A percentile compares a stretch with the other conserved stretches of the same genome.
These are phyloP conservation scores for Parnassius apollo DNA, from an alignment of 2,888 invertebrate genomes.

Conservation along the genomic window DNA sequence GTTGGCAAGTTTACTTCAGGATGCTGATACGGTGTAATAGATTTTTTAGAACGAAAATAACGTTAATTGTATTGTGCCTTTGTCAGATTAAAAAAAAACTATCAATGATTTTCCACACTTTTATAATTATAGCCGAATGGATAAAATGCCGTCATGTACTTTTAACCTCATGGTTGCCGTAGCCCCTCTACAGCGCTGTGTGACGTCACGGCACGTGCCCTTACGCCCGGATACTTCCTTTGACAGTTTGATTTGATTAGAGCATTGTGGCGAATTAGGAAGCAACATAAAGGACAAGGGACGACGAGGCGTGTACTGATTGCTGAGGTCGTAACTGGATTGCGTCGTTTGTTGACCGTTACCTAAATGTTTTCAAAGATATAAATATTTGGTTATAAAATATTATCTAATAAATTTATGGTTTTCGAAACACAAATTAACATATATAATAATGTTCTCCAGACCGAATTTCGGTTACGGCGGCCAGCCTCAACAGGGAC, in stretches of 20 bases:
- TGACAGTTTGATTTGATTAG: slow-evolving; percentile 29
- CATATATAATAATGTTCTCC: no score
- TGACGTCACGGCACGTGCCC: slow-evolving; percentile 26
- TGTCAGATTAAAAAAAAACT: no score
- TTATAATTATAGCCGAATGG: background rate
- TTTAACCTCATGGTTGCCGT: slow-evolving; percentile 1
- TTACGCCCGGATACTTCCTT: slow-evolving; percentile 27
- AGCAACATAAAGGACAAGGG: slow-evolving; percentile 15
- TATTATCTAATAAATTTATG: no score
- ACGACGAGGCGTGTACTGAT: slow-evolving; percentile 18
- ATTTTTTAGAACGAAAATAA: no score
- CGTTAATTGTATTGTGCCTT: no score
- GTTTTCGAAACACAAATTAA: no score
- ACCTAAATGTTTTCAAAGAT: slow-evolving; percentile 10
- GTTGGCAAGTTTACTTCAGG: no score
- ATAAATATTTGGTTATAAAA: background rate
- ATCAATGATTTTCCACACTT: background rate
- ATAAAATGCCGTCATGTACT: background rate
- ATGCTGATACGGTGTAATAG: no score
- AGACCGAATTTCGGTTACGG: no score
- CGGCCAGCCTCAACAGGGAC: no score
- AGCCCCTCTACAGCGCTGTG: background rate
- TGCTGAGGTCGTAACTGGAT: slow-evolving; percentile 7
- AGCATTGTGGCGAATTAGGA: slow-evolving; percentile 28
- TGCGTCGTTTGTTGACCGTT: slow-evolving; percentile 10